Conservation (phyloP, 2,888 invertebrate genomes). For the Pedicia rivosa region DNA sequence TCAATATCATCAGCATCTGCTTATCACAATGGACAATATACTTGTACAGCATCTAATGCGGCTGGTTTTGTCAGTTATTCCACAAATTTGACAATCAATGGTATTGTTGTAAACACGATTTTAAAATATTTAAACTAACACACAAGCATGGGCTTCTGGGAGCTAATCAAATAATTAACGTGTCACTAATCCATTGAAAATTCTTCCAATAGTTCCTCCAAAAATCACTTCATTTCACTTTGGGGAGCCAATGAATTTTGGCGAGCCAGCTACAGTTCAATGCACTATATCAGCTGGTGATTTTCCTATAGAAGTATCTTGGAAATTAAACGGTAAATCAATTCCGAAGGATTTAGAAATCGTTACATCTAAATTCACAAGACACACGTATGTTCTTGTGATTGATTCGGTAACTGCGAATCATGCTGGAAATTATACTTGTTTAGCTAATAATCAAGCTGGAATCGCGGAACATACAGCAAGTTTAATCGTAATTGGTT, state of each 20-base stretch:
- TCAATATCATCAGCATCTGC: conserved; percentile 35
- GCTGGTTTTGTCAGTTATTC: conserved; percentile 51
- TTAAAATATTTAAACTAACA: too few relatives aligned
- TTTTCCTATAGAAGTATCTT: conserved; percentile 37
- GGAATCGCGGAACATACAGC: conserved; percentile 52
- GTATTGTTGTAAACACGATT: too few relatives aligned
- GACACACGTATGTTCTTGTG: conserved; percentile 17
- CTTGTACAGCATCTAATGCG: conserved; percentile 54
- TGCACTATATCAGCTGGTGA: conserved; percentile 36
- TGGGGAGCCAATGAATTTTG: conserved; percentile 47
- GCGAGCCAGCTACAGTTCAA: conserved; percentile 41
- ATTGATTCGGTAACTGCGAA: conserved; percentile 43
- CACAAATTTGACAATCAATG: conserved; percentile 54
- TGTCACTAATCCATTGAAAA: too few relatives aligned
- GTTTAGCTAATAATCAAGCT: conserved; percentile 51
- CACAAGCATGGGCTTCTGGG: too few relatives aligned
- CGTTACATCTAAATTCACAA: conserved; percentile 17
- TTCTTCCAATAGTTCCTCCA: conserved; percentile 38
- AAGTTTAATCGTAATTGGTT: conserved; percentile 57
- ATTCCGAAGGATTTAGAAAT: conserved; percentile 17
- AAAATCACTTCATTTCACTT: conserved; percentile 56
- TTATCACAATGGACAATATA: conserved; percentile 57
- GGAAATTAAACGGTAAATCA: conserved; percentile 36
- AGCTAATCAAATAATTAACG: too few relatives aligned
- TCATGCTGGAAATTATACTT: conserved; percentile 49